Evolutionary conservation across 1,140 invertebrate species (phyloP).

Genomic region (Anagrus nilaparvatae): DNA sequence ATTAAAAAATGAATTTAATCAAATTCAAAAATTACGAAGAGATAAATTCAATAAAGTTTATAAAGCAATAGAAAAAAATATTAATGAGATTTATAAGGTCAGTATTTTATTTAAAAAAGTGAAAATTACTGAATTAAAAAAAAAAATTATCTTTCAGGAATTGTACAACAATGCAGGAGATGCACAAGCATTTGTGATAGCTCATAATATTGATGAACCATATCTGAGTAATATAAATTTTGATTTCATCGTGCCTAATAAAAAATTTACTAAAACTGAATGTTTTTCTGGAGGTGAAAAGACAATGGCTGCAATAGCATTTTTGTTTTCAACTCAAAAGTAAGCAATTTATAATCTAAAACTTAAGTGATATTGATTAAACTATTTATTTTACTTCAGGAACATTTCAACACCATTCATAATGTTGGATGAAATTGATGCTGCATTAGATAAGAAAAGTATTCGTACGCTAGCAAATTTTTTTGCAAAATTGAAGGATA

Average conservation of each 20-base stretch:
- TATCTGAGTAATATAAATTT: slow-evolving; percentile 96
- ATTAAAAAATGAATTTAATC: slow-evolving; percentile 82
- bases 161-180: slow-evolving; percentile 90
- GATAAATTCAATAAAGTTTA: slow-evolving; percentile 84
- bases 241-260: slow-evolving; percentile 96
- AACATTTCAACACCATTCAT: slow-evolving; percentile 97
- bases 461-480: slow-evolving; percentile 79
- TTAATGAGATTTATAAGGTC: slow-evolving; percentile 93
- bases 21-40: slow-evolving; percentile 78
- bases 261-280: slow-evolving; percentile 93
- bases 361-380: slow-evolving; percentile 1
- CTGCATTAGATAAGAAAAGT: slow-evolving; percentile 96
- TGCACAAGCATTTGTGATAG: slow-evolving; percentile 90
- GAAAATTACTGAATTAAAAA: background rate
- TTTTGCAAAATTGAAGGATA: too few species aligned
- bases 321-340: slow-evolving; percentile 95
- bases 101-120: slow-evolving; percentile 9
- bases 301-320: slow-evolving; percentile 92
- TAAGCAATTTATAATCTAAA: slow-evolving; percentile 25
- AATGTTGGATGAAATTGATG: slow-evolving; percentile 97
- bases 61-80: slow-evolving; percentile 81
- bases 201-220: slow-evolving; percentile 96
- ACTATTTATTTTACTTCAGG: too few species aligned
- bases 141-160: slow-evolving; percentile 44
- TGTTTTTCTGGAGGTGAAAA: slow-evolving; percentile 98